Evolutionary conservation across 2,888 invertebrate species (phyloP).

Genomic region (Rambutsinella grinnellia): DNA sequence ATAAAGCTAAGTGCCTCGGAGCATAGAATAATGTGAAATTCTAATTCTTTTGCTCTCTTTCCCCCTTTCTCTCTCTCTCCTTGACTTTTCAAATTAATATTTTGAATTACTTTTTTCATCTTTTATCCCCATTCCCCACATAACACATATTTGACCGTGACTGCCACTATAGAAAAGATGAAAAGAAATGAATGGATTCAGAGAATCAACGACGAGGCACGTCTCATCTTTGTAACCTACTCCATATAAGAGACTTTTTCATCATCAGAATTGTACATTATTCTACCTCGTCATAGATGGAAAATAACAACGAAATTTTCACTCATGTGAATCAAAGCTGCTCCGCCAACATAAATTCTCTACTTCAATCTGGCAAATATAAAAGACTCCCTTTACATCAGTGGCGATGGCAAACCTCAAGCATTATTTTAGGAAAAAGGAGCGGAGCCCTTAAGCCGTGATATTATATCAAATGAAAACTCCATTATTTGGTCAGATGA

Average conservation of each 20-base stretch:
- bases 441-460: constrained; percentile 18
- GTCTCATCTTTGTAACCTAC: neutral
- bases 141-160: constrained; percentile 14
- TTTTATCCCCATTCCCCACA: constrained; percentile 17
- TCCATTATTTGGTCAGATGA: constrained; percentile 58
- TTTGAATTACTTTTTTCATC: constrained; percentile 25
- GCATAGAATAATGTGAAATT: too few species aligned
- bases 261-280: too few species aligned
- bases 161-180: constrained; percentile 1
- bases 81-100: constrained; percentile 11
- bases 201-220: neutral
- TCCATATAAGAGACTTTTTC: too few species aligned
- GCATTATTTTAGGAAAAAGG: constrained; percentile 14
- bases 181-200: constrained; percentile 6
- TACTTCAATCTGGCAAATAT: too few species aligned
- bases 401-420: too few species aligned
- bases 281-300: too few species aligned
- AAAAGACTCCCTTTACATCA: too few species aligned
- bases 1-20: too few species aligned
- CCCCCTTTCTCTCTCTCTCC: constrained; percentile 17
- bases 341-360: too few species aligned
- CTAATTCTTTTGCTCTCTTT: constrained; percentile 1
- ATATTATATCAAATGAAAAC: constrained; percentile 50
- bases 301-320: too few species aligned
- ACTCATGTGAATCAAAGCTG: too few species aligned